A percentile compares a stretch with the other conserved stretches of the same genome.
Evolutionary conservation across 2,113 vertebrate genomes (phyloP).

Genomic region (Hyperopisus bebe): DNA sequence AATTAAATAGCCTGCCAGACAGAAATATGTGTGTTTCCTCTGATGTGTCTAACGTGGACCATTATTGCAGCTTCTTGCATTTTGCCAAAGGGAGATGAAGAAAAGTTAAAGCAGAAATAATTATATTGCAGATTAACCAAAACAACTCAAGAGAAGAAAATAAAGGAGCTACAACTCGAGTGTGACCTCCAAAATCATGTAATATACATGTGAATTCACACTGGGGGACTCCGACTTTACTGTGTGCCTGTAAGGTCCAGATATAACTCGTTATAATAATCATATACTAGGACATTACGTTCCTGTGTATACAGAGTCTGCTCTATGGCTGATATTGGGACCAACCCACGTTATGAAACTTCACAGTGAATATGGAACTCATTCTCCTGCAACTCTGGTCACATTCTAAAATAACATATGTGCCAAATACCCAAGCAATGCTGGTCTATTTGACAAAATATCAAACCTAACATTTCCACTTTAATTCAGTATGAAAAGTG

Average conservation of each 20-base stretch:
- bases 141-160: neutral
- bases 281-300: neutral
- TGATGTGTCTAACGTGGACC: neutral
- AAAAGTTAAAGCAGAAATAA: neutral
- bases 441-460: neutral
- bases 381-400: too few relatives aligned
- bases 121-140: neutral
- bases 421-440: neutral
- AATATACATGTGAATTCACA: neutral
- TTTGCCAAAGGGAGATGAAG: neutral
- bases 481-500: neutral
- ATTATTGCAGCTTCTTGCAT: neutral
- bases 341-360: neutral
- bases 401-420: too few relatives aligned
- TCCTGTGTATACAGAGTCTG: neutral
- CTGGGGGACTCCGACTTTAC: neutral
- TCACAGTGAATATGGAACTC: neutral
- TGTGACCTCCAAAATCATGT: neutral
- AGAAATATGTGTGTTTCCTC: neutral
- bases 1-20: neutral
- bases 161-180: neutral
- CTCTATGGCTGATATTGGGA: neutral
- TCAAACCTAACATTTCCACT: neutral
- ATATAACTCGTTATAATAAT: neutral
- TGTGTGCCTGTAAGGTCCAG: neutral